phyloP scores from a whole-genome alignment of 37 sponge, comb jelly and placozoan species.

The Bolinopsis microptera region DNA sequence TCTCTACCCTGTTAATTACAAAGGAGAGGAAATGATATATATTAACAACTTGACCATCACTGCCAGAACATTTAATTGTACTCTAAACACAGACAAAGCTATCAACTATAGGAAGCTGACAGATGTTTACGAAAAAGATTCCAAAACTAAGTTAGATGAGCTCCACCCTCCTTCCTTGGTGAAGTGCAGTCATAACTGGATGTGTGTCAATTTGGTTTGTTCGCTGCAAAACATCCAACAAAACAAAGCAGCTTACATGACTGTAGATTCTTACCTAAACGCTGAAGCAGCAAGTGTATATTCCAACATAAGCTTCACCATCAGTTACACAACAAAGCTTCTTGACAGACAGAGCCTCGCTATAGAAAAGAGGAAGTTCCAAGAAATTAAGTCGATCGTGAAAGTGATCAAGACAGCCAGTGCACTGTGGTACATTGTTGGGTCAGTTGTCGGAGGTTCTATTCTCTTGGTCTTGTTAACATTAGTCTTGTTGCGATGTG shows the following conservation, averaged over 20 bases:
- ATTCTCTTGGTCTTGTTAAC: not conserved
- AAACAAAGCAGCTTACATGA: not conserved
- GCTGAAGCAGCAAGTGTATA: not conserved
- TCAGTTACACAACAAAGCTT: not conserved
- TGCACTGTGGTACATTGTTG: constrained; percentile 17
- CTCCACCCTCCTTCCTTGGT: not conserved
- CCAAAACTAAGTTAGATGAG: not conserved
- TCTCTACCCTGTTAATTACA: not conserved
- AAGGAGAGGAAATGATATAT: not conserved
- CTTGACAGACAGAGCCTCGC: not conserved
- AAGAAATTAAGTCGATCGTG: too few relatives aligned
- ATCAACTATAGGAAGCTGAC: not conserved
- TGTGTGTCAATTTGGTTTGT: not conserved
- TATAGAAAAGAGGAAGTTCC: too few relatives aligned
- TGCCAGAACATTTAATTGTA: not conserved
- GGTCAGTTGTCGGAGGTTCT: not conserved
- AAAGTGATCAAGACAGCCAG: too few relatives aligned
- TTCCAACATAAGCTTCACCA: not conserved
- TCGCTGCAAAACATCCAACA: not conserved
- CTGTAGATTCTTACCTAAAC: not conserved
- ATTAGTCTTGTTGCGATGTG: not conserved
- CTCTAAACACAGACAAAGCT: not conserved
- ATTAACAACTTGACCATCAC: not conserved
- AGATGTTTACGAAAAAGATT: not conserved
- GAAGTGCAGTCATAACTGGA: not conserved